phyloP scores from a whole-genome alignment of 2,888 invertebrate species.

The Acrobasis consociella region DNA sequence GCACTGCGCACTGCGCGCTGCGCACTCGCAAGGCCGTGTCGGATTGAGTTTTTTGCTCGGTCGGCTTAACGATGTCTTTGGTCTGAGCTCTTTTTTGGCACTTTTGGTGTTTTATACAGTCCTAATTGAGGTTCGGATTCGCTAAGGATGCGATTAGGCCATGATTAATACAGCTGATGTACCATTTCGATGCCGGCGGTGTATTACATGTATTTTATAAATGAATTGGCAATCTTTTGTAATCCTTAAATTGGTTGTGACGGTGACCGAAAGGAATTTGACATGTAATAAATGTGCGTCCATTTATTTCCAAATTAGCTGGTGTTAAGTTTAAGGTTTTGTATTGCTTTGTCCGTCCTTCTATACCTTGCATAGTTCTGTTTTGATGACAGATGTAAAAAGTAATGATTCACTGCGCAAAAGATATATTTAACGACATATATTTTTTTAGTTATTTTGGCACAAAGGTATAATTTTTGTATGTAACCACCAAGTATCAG shows the following conservation, averaged over 20 bases:
- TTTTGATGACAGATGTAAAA: slow-evolving; percentile 10
- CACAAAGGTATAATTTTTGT: background rate
- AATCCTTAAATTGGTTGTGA: slow-evolving; percentile 54
- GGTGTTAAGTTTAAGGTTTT: background rate
- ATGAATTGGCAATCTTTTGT: slow-evolving; percentile 36
- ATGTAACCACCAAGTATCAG: slow-evolving; percentile 18
- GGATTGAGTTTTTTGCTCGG: slow-evolving; percentile 59
- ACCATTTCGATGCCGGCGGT: slow-evolving; percentile 46
- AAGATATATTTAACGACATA: slow-evolving; percentile 2
- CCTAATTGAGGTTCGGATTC: slow-evolving; percentile 76
- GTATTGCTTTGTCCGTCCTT: background rate
- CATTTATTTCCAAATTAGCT: slow-evolving; percentile 32
- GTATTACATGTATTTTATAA: slow-evolving; percentile 45
- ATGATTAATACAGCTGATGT: slow-evolving; percentile 68
- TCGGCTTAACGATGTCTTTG: slow-evolving; percentile 65
- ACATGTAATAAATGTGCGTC: slow-evolving; percentile 51
- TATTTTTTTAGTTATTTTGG: background rate
- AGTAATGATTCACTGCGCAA: background rate
- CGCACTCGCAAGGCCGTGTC: slow-evolving; percentile 45
- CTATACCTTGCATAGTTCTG: background rate
- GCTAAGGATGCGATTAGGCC: slow-evolving; percentile 77
- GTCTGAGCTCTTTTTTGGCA: slow-evolving; percentile 62
- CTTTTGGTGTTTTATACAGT: slow-evolving; percentile 67
- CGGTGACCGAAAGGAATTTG: slow-evolving; percentile 54
- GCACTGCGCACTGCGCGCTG: slow-evolving; percentile 22